Percentiles rank a stretch among this genome's conserved stretches.
Conservation (phyloP, 2,113 vertebrate genomes). For the Urocolius indicus region DNA sequence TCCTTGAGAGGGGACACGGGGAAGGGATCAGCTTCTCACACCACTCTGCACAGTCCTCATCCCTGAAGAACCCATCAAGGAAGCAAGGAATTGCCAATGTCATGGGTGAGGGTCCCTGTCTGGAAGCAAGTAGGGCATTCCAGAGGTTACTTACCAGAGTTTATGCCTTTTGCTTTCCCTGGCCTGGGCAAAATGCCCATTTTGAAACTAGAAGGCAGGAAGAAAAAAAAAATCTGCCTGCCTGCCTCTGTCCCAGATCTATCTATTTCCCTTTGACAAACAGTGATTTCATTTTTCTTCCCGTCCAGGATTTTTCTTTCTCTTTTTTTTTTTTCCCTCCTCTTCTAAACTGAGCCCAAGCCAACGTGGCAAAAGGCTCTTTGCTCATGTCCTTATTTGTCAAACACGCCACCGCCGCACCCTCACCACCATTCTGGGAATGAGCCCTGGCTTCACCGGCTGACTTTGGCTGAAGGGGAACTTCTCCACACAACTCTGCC, state of each 20-base stretch:
- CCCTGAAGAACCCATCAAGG: background rate
- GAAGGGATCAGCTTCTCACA: background rate
- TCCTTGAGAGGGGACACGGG: fast-evolving
- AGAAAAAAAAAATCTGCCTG: background rate
- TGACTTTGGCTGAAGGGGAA: background rate
- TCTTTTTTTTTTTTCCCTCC: background rate
- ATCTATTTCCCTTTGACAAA: slow-evolving; percentile 71
- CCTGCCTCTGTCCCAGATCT: slow-evolving; percentile 39
- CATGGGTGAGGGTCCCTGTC: background rate
- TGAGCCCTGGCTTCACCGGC: background rate
- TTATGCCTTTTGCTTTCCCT: background rate
- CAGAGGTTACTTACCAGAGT: background rate
- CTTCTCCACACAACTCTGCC: slow-evolving; percentile 16
- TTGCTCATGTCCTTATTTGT: slow-evolving; percentile 76
- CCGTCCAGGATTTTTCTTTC: slow-evolving; percentile 54
- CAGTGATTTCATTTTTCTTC: slow-evolving; percentile 64
- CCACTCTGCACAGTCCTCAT: background rate
- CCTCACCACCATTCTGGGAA: slow-evolving; percentile 54
- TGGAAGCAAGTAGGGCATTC: background rate
- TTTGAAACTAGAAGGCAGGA: slow-evolving; percentile 55
- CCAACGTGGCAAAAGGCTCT: slow-evolving; percentile 71
- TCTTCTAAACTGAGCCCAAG: slow-evolving; percentile 60
- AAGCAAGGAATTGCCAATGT: background rate
- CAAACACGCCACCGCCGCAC: slow-evolving; percentile 50
- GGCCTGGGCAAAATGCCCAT: background rate